Conservation (phyloP, 2,888 invertebrate genomes). For the Punctoribates punctum region DNA sequence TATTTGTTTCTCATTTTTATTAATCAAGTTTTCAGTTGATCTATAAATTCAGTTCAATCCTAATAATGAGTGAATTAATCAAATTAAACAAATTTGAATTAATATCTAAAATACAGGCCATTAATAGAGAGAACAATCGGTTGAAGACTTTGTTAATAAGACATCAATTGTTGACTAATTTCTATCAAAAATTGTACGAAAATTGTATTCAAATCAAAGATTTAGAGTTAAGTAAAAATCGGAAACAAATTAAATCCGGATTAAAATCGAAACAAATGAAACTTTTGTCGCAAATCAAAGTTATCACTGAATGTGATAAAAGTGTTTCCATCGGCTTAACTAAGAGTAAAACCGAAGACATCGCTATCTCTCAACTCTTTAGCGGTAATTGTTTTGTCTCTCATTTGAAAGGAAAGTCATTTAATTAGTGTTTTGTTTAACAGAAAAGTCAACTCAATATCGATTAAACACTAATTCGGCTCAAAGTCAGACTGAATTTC, state of each 20-base stretch:
- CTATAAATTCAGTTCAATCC: background rate
- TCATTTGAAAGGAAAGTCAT: background rate
- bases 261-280: background rate
- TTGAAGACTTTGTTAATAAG: background rate
- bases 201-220: background rate
- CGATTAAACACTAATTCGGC: background rate
- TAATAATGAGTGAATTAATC: background rate
- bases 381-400: background rate
- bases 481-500: background rate
- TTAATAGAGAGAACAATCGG: background rate
- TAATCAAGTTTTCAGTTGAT: background rate
- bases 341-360: background rate
- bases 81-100: background rate
- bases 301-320: background rate
- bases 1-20: background rate
- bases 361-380: background rate
- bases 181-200: background rate
- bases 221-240: background rate
- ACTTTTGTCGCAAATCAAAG: background rate
- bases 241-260: background rate
- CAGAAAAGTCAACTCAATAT: slow-evolving; percentile 19
- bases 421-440: background rate
- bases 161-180: background rate
- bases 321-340: background rate
- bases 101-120: background rate